A percentile compares a stretch with the other conserved stretches of the same genome.
Evolutionary conservation across 2,888 invertebrate species (phyloP).

Genomic region (Diarsia rubi): DNA sequence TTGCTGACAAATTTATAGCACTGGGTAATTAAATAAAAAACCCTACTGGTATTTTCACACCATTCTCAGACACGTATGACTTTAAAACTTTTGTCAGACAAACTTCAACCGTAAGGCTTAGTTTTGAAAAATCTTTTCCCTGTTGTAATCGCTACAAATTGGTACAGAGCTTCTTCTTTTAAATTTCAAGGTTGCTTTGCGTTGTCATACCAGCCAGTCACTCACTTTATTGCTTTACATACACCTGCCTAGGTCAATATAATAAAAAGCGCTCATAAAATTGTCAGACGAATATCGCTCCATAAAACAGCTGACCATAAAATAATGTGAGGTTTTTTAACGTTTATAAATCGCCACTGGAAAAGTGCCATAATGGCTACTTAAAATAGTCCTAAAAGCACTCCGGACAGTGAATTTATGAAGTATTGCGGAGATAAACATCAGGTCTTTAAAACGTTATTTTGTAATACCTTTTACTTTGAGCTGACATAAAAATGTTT

Average conservation of each 20-base stretch:
- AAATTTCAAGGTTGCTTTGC: not conserved
- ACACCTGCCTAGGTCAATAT: not conserved
- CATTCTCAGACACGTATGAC: constrained; percentile 9
- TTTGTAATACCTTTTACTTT: constrained; percentile 38
- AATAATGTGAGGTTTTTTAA: constrained; percentile 66
- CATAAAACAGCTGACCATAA: constrained; percentile 66
- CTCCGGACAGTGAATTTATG: constrained; percentile 52
- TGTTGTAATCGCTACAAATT: not conserved
- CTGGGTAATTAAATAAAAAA: constrained; percentile 29
- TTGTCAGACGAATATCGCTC: constrained; percentile 47
- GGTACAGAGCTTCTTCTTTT: no score
- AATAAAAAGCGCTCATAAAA: constrained; percentile 42
- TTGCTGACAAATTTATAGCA: constrained; percentile 43
- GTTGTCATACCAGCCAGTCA: not conserved
- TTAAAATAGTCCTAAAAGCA: constrained; percentile 61
- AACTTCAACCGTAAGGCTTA: not conserved
- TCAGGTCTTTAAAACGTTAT: constrained; percentile 22
- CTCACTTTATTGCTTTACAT: not conserved
- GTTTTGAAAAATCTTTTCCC: no score
- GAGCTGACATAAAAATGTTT: constrained; percentile 34
- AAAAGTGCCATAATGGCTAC: constrained; percentile 62
- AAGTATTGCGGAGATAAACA: constrained; percentile 48
- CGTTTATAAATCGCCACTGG: constrained; percentile 62
- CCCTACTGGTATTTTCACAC: constrained; percentile 16
- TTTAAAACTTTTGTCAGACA: not conserved